phyloP scores from a whole-genome alignment of 2,797 vertebrate genomes.

The Leptatherina wallacei region DNA sequence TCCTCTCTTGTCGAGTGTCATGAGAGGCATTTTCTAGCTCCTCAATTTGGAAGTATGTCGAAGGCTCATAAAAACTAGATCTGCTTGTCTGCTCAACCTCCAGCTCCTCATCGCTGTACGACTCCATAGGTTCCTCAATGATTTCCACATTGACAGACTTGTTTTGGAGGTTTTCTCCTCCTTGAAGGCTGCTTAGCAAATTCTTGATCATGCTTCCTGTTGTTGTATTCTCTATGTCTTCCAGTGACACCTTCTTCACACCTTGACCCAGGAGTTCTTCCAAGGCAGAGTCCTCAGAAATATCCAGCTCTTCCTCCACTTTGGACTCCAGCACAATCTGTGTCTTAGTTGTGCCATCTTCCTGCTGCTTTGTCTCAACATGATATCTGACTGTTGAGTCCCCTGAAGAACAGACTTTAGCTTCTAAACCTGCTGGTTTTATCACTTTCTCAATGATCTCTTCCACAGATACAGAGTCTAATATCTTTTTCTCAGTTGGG shows the following conservation, averaged over 20 bases:
- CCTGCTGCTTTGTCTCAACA: constrained; percentile 85
- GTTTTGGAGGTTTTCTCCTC: constrained; percentile 76
- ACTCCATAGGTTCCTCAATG: constrained; percentile 88
- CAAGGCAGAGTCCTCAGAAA: constrained; percentile 80
- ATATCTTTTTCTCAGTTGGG: constrained; percentile 74
- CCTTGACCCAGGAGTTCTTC: constrained; percentile 83
- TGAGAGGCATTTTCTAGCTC: constrained; percentile 86
- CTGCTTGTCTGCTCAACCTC: constrained; percentile 76
- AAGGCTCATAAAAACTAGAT: constrained; percentile 72
- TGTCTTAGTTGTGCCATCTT: constrained; percentile 87
- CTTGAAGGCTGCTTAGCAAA: constrained; percentile 85
- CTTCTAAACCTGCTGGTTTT: constrained; percentile 83
- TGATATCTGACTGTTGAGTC: constrained; percentile 87
- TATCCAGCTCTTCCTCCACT: constrained; percentile 86
- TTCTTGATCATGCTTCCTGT: constrained; percentile 88
- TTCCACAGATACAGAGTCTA: constrained; percentile 84
- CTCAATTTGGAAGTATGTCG: constrained; percentile 88
- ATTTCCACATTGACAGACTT: constrained; percentile 91
- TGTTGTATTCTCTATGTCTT: constrained; percentile 82
- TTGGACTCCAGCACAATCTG: constrained; percentile 90
- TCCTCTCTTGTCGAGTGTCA: constrained; percentile 53
- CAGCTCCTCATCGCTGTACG: constrained; percentile 72
- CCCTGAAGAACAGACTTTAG: constrained; percentile 68
- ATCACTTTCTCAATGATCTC: constrained; percentile 91
- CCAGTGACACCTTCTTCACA: constrained; percentile 82